Evolutionary conservation across 2,797 vertebrate species (phyloP).

Genomic region (Emys orbicularis): DNA sequence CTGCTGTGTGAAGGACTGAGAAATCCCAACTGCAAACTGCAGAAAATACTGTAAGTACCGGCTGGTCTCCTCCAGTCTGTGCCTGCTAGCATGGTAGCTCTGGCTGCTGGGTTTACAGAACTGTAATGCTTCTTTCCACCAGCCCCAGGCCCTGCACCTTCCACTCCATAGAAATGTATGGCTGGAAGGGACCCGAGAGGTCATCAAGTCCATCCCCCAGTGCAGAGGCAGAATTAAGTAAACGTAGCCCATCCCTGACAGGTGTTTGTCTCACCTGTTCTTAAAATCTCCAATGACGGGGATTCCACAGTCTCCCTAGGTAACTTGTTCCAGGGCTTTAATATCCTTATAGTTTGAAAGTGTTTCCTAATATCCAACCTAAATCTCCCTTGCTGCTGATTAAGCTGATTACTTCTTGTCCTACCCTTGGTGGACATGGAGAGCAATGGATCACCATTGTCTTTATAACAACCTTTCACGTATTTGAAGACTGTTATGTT

Average conservation of each 20-base stretch:
- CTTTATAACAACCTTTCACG: too few relatives aligned
- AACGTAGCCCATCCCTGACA: not conserved
- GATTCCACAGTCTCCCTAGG: not conserved
- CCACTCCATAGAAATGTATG: not conserved
- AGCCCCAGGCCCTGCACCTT: not conserved
- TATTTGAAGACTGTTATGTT: too few relatives aligned
- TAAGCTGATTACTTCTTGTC: too few relatives aligned
- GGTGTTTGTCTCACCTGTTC: not conserved
- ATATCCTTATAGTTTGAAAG: too few relatives aligned
- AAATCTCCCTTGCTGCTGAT: too few relatives aligned
- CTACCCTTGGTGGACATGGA: too few relatives aligned
- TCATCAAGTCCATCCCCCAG: not conserved
- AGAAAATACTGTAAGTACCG: not conserved
- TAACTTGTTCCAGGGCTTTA: too few relatives aligned
- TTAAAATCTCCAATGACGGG: not conserved
- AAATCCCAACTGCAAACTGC: not conserved
- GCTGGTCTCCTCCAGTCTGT: not conserved
- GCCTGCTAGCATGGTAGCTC: not conserved
- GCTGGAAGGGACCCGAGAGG: not conserved
- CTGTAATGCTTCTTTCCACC: too few relatives aligned
- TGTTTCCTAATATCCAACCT: too few relatives aligned
- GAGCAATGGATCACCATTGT: too few relatives aligned
- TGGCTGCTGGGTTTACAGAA: not conserved
- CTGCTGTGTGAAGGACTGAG: not conserved
- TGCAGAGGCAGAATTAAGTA: not conserved